Percentiles rank a stretch among this genome's conserved stretches.
phyloP scores from a whole-genome alignment of 2,888 invertebrate species.

The Trichopria drosophilae region DNA sequence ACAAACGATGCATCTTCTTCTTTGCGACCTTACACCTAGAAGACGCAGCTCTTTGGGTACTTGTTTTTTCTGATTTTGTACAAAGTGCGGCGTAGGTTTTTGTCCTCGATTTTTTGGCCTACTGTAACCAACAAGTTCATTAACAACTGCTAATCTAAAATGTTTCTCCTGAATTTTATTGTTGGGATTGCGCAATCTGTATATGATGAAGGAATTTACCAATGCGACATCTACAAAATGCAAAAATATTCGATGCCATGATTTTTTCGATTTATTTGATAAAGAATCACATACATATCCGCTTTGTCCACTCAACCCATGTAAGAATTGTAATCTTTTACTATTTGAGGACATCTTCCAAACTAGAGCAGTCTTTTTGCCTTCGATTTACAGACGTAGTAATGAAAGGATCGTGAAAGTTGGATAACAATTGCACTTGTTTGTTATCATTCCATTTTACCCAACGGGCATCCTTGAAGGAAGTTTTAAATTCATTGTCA shows the following conservation, averaged over 20 bases:
- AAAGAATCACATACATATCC: no score
- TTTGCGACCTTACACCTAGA: no score
- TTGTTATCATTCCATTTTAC: no score
- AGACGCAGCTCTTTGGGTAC: not conserved
- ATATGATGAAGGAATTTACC: conserved; percentile 3
- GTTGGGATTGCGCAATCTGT: not conserved
- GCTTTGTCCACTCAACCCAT: not conserved
- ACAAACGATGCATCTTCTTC: no score
- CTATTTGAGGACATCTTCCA: not conserved
- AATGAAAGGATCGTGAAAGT: conserved; percentile 1
- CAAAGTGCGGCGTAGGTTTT: conserved; percentile 2
- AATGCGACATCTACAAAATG: not conserved
- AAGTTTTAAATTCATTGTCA: no score
- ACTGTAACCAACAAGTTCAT: conserved; percentile 1
- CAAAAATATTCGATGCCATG: conserved; percentile 1
- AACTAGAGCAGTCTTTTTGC: not conserved
- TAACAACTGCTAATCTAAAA: not conserved
- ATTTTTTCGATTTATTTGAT: conserved; percentile 2
- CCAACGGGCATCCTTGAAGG: no score
- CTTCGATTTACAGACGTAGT: conserved; percentile 1
- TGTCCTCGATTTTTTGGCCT: not conserved
- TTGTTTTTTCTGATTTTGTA: conserved; percentile 1
- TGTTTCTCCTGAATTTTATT: not conserved
- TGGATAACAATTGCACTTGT: not conserved
- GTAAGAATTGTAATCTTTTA: not conserved